A percentile compares a stretch with the other conserved stretches of the same genome.
phyloP scores from a whole-genome alignment of 2,797 vertebrate genomes.

The Coreius guichenoti region DNA sequence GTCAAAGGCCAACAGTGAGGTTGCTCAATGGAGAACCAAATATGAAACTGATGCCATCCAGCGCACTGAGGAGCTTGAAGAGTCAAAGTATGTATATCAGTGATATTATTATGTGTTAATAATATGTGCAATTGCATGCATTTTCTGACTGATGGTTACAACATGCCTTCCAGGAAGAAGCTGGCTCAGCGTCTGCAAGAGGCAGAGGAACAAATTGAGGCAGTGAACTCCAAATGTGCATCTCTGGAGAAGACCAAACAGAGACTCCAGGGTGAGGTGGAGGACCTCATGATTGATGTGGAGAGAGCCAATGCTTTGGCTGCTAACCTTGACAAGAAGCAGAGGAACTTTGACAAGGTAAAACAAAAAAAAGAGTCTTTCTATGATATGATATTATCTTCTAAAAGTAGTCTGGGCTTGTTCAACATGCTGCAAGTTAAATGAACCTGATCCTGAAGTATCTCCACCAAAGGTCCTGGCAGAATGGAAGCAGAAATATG shows the following conservation, averaged over 20 bases:
- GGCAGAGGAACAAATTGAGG: conserved; percentile 83
- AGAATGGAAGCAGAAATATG: conserved; percentile 89
- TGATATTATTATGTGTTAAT: no score
- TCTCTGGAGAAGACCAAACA: conserved; percentile 85
- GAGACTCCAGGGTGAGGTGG: conserved; percentile 81
- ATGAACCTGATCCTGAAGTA: background rate
- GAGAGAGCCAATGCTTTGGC: no score
- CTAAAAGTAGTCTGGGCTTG: no score
- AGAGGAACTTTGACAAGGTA: no score
- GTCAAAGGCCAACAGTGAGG: conserved; percentile 83
- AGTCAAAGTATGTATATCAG: conserved; percentile 74
- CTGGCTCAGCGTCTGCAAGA: conserved; percentile 86
- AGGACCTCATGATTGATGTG: conserved; percentile 83
- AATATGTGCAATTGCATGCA: no score
- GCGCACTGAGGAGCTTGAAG: conserved; percentile 80
- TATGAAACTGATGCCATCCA: conserved; percentile 84
- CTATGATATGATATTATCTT: background rate
- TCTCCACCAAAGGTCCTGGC: conserved; percentile 61
- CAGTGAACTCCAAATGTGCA: conserved; percentile 80
- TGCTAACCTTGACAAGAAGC: no score
- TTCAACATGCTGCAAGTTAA: background rate
- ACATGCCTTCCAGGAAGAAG: conserved; percentile 78
- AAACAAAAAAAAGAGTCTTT: no score
- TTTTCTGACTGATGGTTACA: no score
- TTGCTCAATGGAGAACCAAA: conserved; percentile 83